Evolutionary conservation across 2,113 vertebrate genomes (phyloP).

Genomic region (Patagioenas fasciata): DNA sequence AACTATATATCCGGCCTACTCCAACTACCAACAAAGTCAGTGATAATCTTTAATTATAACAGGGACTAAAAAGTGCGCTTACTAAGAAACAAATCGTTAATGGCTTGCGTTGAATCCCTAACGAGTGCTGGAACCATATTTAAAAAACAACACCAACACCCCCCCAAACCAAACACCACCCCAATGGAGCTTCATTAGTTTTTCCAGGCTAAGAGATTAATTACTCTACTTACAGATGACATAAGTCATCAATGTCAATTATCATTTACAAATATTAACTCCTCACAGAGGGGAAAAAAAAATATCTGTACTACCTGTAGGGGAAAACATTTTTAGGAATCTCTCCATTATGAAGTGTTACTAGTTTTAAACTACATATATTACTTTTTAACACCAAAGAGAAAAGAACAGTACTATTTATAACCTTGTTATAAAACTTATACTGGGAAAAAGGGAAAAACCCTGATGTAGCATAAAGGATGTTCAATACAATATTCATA

Average conservation of each 20-base stretch:
- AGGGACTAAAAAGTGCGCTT: background rate
- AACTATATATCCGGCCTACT: background rate
- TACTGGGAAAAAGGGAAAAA: background rate
- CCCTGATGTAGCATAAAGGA: background rate
- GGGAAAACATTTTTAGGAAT: background rate
- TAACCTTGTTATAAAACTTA: background rate
- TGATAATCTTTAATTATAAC: background rate
- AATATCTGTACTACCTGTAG: background rate
- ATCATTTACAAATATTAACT: background rate
- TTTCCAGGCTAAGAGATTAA: background rate
- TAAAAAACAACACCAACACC: background rate
- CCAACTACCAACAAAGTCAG: background rate
- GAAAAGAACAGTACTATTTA: background rate
- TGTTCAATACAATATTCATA: rapidly evolving
- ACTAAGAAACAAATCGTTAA: background rate
- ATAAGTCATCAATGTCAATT: background rate
- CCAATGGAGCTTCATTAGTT: background rate
- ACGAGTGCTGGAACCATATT: background rate
- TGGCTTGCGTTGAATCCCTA: background rate
- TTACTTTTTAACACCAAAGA: background rate
- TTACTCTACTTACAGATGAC: background rate
- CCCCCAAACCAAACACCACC: background rate
- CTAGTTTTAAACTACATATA: background rate
- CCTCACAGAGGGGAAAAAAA: background rate
- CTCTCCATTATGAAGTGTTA: background rate